A percentile compares a stretch with the other conserved stretches of the same genome.
phyloP scores from a whole-genome alignment of 2,113 vertebrate species.

The Phyllostomus hastatus region DNA sequence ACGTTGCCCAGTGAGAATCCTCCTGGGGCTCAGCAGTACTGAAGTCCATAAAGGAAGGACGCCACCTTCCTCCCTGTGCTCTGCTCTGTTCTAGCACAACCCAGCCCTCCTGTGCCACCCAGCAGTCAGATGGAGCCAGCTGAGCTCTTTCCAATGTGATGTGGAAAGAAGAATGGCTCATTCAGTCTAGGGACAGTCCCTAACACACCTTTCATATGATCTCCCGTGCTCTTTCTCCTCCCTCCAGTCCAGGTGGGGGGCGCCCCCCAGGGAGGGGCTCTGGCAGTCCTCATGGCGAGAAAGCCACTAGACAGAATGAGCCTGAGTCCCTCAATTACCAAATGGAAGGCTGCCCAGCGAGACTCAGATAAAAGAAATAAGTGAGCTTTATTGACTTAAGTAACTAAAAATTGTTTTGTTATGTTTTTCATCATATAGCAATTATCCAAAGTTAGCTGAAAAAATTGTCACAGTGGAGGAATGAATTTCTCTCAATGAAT shows the following conservation, averaged over 20 bases:
- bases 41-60: background rate
- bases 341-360: background rate
- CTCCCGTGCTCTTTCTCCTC: accelerated
- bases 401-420: background rate
- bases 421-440: background rate
- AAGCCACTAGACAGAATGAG: background rate
- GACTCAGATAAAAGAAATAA: background rate
- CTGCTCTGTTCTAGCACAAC: background rate
- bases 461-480: background rate
- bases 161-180: background rate
- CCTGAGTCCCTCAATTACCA: background rate
- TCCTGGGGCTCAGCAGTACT: background rate
- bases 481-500: background rate
- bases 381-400: background rate
- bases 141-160: background rate
- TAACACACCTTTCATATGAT: background rate
- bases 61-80: background rate
- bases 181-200: background rate
- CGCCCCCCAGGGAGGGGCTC: no score
- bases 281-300: accelerated
- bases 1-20: background rate
- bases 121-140: background rate
- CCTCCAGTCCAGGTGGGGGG: background rate
- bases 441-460: background rate
- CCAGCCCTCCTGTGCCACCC: background rate